Base-by-base conservation (phyloP, 2,113 vertebrate genomes). In the Chrysemys picta region DNA sequence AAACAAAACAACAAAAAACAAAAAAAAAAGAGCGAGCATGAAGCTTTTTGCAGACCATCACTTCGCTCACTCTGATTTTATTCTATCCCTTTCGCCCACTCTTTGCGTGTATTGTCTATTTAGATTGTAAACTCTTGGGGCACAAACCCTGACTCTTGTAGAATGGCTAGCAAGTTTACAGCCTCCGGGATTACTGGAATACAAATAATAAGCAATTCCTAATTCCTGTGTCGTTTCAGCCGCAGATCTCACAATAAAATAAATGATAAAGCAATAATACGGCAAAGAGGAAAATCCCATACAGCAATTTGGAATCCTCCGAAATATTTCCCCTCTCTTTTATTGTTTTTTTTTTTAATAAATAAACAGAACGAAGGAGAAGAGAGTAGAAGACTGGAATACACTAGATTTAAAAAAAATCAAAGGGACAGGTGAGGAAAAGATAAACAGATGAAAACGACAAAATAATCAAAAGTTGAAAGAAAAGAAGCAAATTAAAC, bases 401-500 rank as follows among this genome's bases (percentile, higher is more conserved):
- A 84, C 1, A 13, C n/a, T 65, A 76, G 52, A 78, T 86, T 56
- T 49, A 24, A 42, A 42, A 14, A 54, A 24, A 79, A 47, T 75
- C 65, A 91, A 92, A 89, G 31, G 25, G 87, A 76, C 82, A 96
- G 72, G 76, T 56, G 85, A 80, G 13, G 54, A 25, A 31, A 75
- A 47, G 25, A 89, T 85, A 81, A 89, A 93, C 90, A 54, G 35
- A 92, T 0, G 1, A 88, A 82, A 84, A 16, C 22, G 91, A 76
- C 76, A 92, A 91, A 95, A 96, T 87, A 19, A 90, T 94, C 86
- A 65, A 69, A 93, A 81, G 54, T 16, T 47, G 54, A 80, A 89
- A 95, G 95, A 93, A 94, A 95, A 81, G 38, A 29, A n/a, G 47
- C 75, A 95, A 95, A 96, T 96, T 90, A 97, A 97, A 86, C 80